These are phyloP conservation scores for Crossocerus cetratus DNA, from an alignment of 2,888 invertebrate species.

Conservation along the genomic window DNA sequence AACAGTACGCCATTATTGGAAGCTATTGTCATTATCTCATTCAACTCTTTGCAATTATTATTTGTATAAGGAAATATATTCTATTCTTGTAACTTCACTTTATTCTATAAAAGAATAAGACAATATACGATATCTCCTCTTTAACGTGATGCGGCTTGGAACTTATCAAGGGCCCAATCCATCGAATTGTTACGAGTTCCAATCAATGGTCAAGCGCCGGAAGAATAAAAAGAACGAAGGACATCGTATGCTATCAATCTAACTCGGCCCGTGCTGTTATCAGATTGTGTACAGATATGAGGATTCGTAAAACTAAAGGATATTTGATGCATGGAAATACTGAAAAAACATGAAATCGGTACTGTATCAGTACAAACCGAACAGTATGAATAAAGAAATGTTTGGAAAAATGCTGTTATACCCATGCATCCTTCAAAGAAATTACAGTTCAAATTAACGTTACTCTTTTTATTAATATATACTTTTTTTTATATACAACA, in stretches of 20 bases:
- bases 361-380: slow-evolving; percentile 26
- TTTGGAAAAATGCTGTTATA: slow-evolving; percentile 8
- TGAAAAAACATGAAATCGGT: slow-evolving; percentile 28
- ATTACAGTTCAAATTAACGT: background rate
- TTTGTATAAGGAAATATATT: slow-evolving; percentile 49
- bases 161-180: no score
- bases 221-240: no score
- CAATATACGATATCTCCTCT: background rate
- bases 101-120: slow-evolving; percentile 32
- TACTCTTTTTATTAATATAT: slow-evolving; percentile 24
- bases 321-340: slow-evolving; percentile 29
- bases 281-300: no score
- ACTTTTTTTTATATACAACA: slow-evolving; percentile 14
- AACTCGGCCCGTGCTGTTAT: no score
- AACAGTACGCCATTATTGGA: slow-evolving; percentile 41
- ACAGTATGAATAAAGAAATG: slow-evolving; percentile 39
- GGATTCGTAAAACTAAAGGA: background rate
- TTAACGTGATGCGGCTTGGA: no score
- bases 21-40: slow-evolving; percentile 37
- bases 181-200: no score
- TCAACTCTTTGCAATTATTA: slow-evolving; percentile 44
- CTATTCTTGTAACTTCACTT: slow-evolving; percentile 53
- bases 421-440: no score
- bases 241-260: no score
- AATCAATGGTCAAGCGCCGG: no score